Percentiles rank a stretch among this genome's conserved stretches.
These are phyloP conservation scores for Xiphophorus birchmanni DNA, from an alignment of 2,797 vertebrate genomes.

Conservation along the genomic window DNA sequence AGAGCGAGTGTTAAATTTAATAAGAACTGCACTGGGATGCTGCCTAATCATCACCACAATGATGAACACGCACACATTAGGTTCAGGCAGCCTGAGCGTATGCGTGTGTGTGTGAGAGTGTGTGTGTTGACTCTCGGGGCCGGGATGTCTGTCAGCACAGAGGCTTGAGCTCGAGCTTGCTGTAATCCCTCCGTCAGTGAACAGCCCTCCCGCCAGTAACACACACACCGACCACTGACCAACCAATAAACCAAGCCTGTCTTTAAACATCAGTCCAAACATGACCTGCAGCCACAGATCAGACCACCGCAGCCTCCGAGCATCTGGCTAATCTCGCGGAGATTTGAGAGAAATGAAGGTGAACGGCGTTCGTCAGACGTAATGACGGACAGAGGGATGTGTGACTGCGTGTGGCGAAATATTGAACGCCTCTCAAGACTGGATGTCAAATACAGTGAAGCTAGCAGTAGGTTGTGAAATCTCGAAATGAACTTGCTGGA, in stretches of 20 bases:
- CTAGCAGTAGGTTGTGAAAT: not conserved
- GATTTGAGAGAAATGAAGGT: slow-evolving; percentile 46
- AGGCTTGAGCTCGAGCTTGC: slow-evolving; percentile 65
- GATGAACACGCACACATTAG: slow-evolving; percentile 42
- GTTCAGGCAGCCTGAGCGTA: slow-evolving; percentile 48
- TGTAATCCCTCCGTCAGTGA: slow-evolving; percentile 77
- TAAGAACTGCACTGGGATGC: slow-evolving; percentile 12
- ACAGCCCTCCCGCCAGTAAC: slow-evolving; percentile 67
- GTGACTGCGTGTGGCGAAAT: not conserved
- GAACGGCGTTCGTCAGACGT: slow-evolving; percentile 40
- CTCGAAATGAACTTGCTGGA: not conserved
- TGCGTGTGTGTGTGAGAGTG: slow-evolving; percentile 55
- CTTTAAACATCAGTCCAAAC: slow-evolving; percentile 63
- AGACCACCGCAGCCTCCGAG: slow-evolving; percentile 44
- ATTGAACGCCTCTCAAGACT: not conserved
- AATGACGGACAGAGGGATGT: slow-evolving; percentile 41
- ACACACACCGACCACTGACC: slow-evolving; percentile 56
- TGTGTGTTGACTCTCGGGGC: slow-evolving; percentile 64
- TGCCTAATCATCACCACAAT: slow-evolving; percentile 22
- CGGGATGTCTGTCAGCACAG: slow-evolving; percentile 76
- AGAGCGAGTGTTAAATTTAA: slow-evolving; percentile 4
- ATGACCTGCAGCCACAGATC: slow-evolving; percentile 43
- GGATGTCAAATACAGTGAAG: not conserved
- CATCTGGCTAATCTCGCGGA: slow-evolving; percentile 63
- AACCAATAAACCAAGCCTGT: slow-evolving; percentile 36